Base-by-base conservation (phyloP, 2,113 vertebrate genomes). In the Myiagra hebetior region DNA sequence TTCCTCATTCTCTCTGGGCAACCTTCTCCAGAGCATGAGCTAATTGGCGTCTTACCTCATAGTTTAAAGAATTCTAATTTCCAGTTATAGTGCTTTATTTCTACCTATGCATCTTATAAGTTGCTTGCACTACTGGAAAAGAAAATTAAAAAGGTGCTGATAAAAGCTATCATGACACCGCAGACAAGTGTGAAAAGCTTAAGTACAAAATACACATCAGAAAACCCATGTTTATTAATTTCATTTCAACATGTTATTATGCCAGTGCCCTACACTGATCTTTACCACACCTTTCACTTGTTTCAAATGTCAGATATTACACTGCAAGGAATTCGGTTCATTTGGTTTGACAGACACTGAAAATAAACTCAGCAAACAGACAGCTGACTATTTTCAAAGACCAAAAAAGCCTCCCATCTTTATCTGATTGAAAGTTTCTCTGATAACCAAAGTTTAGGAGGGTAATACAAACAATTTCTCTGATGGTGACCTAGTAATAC, bases 1-100 rank as follows among this genome's bases (percentile, higher is more conserved):
- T 80, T 26, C n/a, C 35, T 46, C 17, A 10, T 57, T 80, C 19
- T 79, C 15, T 55, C 49, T 21, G 13, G 47, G 27, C 8, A 67
- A n/a, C 9, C 49, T 88, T 46, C 15, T 69, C 41, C 63, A 85
- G 97, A 97, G 95, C 87, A 95, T 97, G 93, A 98, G 77, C 84
- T 95, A 95, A 97, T 2, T 80, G n/a, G 17, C 30, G 44, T 47
- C 30, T 83, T 80, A 44, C 6, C 11, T 65, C 92, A 15, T 6
- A 19, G 10, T 91, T 87, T 35, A 64, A 78, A 75, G 50, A 73
- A 35, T 15, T 50, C 4, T 44, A 7, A 30, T 60, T 82, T 83
- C 23, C 21, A 60, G 30, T 73, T 33, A 55, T 59, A 59, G 85
- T 96, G 39, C 92, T 96, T 97, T 89, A 95, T 97, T 95, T 95